phyloP scores from a whole-genome alignment of 1,140 invertebrate genomes.

The Homarus americanus region DNA sequence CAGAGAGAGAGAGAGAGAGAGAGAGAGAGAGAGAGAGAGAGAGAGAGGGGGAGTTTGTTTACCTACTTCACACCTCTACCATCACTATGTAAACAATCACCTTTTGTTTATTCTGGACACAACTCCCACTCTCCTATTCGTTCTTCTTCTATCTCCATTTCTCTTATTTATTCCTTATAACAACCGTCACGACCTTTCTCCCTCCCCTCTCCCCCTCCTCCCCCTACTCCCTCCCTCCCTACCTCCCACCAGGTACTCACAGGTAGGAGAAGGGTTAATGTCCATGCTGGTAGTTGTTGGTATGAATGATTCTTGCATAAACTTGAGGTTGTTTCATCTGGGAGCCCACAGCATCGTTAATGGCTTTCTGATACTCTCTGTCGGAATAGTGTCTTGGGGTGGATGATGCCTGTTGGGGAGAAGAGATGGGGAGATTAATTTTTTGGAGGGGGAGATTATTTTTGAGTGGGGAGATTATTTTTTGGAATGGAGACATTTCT shows the following conservation, averaged over 20 bases:
- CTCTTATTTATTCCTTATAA: no score
- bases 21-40: neutral
- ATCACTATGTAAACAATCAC: no score
- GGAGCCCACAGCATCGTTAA: slow-evolving; percentile 37
- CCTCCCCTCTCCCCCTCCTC: no score
- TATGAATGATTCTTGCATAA: slow-evolving; percentile 6
- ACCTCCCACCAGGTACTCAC: slow-evolving; percentile 32
- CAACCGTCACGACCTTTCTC: no score
- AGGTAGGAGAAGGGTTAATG: slow-evolving; percentile 49
- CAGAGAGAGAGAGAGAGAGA: slow-evolving; percentile 15
- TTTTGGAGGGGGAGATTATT: neutral
- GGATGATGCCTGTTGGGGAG: slow-evolving; percentile 23
- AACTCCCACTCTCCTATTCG: no score
- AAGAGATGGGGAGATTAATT: neutral
- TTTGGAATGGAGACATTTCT: neutral
- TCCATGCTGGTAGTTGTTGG: slow-evolving; percentile 46
- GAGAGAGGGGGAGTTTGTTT: neutral
- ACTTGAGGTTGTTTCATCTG: slow-evolving; percentile 36
- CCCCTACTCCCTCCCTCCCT: no score
- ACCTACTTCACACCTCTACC: no score
- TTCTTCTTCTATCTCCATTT: no score
- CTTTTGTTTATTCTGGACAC: no score
- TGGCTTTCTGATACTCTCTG: slow-evolving; percentile 35
- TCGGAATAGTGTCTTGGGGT: slow-evolving; percentile 36
- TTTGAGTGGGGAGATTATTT: neutral